phyloP scores from a whole-genome alignment of 2,888 invertebrate genomes.

The Philaethria dido region DNA sequence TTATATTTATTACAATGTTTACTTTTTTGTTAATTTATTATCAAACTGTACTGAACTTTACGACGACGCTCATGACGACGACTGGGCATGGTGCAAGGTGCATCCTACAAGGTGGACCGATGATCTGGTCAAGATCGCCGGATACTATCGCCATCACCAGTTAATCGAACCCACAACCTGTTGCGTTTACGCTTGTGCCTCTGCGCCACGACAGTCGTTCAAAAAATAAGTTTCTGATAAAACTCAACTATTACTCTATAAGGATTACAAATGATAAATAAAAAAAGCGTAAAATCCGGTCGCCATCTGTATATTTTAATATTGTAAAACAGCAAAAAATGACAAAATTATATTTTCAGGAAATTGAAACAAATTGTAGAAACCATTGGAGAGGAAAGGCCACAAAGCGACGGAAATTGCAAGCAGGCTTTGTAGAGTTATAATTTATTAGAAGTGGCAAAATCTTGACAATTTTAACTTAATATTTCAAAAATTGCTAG shows the following conservation, averaged over 20 bases:
- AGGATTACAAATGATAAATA: background rate
- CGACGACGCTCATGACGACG: too few species aligned
- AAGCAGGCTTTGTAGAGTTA: background rate
- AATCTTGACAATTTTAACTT: background rate
- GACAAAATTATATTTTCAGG: slow-evolving; percentile 21
- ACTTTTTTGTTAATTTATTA: too few species aligned
- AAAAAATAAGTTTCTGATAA: background rate
- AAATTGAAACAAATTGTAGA: slow-evolving; percentile 24
- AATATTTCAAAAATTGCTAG: too few species aligned
- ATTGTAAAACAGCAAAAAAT: slow-evolving; percentile 8
- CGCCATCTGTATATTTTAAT: slow-evolving; percentile 14
- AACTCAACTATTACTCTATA: background rate
- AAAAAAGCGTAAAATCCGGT: slow-evolving; percentile 1
- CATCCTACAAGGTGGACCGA: too few species aligned
- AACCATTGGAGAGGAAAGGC: slow-evolving; percentile 11
- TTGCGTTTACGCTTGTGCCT: too few species aligned
- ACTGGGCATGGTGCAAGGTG: too few species aligned
- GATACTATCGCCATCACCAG: too few species aligned
- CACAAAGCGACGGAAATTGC: slow-evolving; percentile 16
- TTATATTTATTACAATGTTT: too few species aligned
- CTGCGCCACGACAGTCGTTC: too few species aligned
- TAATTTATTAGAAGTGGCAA: background rate
- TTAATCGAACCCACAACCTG: too few species aligned
- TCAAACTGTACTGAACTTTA: too few species aligned
- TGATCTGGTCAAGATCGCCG: too few species aligned